Base-by-base conservation (phyloP, 35 echinoderm and acorn worm species). In the Eucidaris tribuloides region DNA sequence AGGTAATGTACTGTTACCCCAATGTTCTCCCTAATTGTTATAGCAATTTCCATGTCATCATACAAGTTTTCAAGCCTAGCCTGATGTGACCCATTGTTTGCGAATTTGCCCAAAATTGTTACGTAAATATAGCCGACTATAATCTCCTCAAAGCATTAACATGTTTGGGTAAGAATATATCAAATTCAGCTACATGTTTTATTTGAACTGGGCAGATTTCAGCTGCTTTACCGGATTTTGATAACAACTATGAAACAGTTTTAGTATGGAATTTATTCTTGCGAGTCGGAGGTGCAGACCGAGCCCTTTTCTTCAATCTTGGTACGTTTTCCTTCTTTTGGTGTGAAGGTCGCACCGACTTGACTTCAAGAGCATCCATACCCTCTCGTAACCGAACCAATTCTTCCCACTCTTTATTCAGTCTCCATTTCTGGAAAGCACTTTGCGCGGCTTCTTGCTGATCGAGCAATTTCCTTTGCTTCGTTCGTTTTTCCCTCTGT, bases 331-430 rank as follows among this genome's bases (percentile, higher is more conserved):
- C 68, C 44, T 74, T 27, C 41, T 41, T 33, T 25, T 44, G 28
- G 68, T 74, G 24, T 74, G 1, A 74, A 27, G 11, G 28, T 41
- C 35, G 23, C 35, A 42, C 41, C 44, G 37, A 22, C 44, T 3
- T 22, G 22, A 27, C 37, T 74, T 19, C 29, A 18, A 44, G 68
- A 33, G 2, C n/a, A 22, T 74, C 68, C 37, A 35, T 74, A n/a
- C 68, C 68, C 44, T 74, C 68, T 74, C 68, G 38, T 18, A 74
- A 44, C 41, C 41, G 15, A 40, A 74, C 68, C 7, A 89, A 55
- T 45, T 89, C 87, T 42, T 89, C 62, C 87, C 87, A 89, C 24
- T 89, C 58, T 61, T 89, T 89, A 30, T 83, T 81, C 79, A 89
- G 82, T 27, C 79, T 43, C 87, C 87, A 89, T 37, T 82, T 83